Conservation (phyloP, 2,797 vertebrate genomes). For the Huso huso region DNA sequence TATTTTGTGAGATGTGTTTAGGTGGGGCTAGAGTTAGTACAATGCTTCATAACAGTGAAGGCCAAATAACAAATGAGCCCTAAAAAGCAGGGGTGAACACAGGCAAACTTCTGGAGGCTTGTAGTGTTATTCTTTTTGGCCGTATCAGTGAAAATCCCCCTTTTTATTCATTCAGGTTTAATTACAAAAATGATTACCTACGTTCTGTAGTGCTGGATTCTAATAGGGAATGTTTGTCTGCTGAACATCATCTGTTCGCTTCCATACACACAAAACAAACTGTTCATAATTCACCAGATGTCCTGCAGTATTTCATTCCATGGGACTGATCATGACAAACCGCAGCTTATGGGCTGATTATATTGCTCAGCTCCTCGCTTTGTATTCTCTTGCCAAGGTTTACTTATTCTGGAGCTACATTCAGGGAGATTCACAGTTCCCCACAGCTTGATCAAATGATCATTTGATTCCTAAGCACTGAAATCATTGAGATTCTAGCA, state of each 20-base stretch:
- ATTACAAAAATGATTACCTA: not conserved
- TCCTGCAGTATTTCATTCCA: conserved; percentile 12
- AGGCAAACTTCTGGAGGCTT: too few relatives aligned
- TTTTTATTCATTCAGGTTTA: not conserved
- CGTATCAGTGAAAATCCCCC: not conserved
- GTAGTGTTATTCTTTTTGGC: too few relatives aligned
- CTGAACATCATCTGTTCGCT: not conserved
- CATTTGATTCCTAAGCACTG: not conserved
- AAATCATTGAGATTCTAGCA: not conserved
- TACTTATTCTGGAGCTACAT: not conserved
- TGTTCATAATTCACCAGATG: conserved; percentile 7
- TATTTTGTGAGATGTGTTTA: too few relatives aligned
- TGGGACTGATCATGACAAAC: conserved; percentile 5
- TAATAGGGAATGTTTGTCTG: not conserved
- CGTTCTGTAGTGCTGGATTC: not conserved
- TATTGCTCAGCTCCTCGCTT: not conserved
- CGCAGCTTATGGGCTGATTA: not conserved
- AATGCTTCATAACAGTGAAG: too few relatives aligned
- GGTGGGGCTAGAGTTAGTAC: too few relatives aligned
- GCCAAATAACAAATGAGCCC: too few relatives aligned
- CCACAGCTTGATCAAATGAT: not conserved
- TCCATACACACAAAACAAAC: not conserved
- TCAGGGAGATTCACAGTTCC: not conserved
- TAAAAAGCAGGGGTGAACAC: too few relatives aligned
- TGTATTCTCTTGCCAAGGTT: conserved; percentile 1